These are phyloP conservation scores for Ischnus inquisitorius DNA, from an alignment of 2,888 invertebrate genomes.

Conservation along the genomic window DNA sequence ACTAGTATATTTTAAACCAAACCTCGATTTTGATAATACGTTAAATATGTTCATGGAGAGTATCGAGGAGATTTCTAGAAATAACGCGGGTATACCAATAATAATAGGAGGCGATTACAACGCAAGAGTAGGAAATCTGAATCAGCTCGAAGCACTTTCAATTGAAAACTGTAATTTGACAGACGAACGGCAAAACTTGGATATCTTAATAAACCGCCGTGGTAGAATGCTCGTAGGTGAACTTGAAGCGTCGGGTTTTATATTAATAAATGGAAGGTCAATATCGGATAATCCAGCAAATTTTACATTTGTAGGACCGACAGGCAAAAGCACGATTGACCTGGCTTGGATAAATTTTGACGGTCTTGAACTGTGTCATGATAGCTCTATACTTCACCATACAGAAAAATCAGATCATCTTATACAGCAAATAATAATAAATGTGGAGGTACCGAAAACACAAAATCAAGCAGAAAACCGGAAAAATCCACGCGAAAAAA, in stretches of 20 bases:
- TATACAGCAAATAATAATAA: not conserved
- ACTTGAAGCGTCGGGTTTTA: conserved; percentile 23
- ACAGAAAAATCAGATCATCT: conserved; percentile 26
- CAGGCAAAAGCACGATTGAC: too few species aligned
- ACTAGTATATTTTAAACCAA: conserved; percentile 21
- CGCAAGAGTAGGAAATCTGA: conserved; percentile 16
- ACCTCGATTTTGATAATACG: not conserved
- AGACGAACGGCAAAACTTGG: conserved; percentile 1
- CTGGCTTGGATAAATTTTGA: conserved; percentile 8
- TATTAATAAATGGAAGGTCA: conserved; percentile 20
- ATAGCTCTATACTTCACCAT: conserved; percentile 11
- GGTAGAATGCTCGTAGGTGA: conserved; percentile 20
- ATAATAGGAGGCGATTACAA: not conserved
- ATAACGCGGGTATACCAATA: conserved; percentile 18
- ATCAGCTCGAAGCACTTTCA: conserved; percentile 7
- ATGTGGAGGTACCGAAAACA: not conserved
- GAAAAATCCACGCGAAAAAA: conserved; percentile 3
- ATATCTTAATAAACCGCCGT: conserved; percentile 20
- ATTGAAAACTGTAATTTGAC: too few species aligned
- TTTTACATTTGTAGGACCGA: not conserved
- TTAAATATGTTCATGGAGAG: conserved; percentile 16
- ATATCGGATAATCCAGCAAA: conserved; percentile 11
- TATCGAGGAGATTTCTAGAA: conserved; percentile 10
- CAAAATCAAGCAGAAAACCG: not conserved
- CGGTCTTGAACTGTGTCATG: not conserved